phyloP scores from a whole-genome alignment of 2,888 invertebrate genomes.

The Podotricha telesiphe region DNA sequence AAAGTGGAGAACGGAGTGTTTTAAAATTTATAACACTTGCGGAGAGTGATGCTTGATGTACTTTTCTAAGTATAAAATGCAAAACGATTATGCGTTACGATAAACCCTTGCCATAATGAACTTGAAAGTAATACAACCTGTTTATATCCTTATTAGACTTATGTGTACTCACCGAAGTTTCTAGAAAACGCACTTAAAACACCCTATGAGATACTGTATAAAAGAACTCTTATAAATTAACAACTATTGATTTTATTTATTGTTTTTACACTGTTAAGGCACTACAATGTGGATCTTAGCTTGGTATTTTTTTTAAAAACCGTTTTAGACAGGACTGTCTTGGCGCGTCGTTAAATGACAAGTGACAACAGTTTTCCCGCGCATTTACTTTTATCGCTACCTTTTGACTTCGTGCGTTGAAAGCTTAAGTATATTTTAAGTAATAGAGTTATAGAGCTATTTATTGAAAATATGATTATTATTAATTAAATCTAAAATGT shows the following conservation, averaged over 20 bases:
- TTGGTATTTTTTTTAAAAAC: constrained; percentile 34
- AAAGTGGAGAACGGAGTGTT: no score
- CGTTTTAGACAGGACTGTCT: constrained; percentile 42
- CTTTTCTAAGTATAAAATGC: background rate
- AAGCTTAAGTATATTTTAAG: no score
- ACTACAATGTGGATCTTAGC: constrained; percentile 19
- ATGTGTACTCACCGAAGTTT: constrained; percentile 28
- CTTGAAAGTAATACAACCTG: constrained; percentile 15
- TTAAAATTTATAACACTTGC: no score
- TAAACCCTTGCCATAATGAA: background rate
- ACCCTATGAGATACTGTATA: background rate
- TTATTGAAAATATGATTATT: no score
- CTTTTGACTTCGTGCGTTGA: no score
- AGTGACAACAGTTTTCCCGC: constrained; percentile 55
- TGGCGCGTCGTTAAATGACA: constrained; percentile 45
- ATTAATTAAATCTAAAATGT: no score
- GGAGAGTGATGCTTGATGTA: no score
- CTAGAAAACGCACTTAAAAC: constrained; percentile 20
- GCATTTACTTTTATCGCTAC: constrained; percentile 51
- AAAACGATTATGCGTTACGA: background rate
- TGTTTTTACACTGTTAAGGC: constrained; percentile 3
- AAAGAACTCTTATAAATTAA: background rate
- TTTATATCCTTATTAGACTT: constrained; percentile 3
- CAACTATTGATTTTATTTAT: background rate
- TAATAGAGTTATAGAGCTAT: no score